Percentiles rank a stretch among this genome's conserved stretches.
Conservation (phyloP, 2,113 vertebrate species). For the Progne subis region DNA sequence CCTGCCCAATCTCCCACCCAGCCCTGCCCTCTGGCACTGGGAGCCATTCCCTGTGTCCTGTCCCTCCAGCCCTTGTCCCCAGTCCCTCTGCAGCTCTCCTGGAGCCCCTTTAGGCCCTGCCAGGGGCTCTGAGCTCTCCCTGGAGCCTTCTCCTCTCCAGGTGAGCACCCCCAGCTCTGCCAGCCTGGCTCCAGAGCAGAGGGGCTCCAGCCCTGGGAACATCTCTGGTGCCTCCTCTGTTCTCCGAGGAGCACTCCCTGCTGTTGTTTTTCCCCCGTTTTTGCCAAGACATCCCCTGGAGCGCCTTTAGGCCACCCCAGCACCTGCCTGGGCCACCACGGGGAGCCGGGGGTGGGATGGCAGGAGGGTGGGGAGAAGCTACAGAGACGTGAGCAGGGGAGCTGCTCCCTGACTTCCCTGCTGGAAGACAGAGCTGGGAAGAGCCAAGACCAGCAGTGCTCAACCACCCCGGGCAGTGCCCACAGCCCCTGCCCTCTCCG, state of each 20-base stretch:
- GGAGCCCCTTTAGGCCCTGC: neutral
- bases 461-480: rapidly evolving
- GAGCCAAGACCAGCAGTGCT: neutral
- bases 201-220: neutral
- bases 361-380: neutral
- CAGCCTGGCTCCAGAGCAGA: neutral
- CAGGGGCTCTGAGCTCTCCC: neutral
- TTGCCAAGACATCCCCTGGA: neutral
- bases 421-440: neutral
- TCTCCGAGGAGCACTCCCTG: neutral
- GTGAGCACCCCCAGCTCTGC: neutral
- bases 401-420: neutral
- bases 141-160: neutral
- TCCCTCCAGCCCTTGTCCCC: neutral
- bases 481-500: rapidly evolving
- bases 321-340: neutral
- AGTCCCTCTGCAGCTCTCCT: neutral
- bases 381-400: neutral
- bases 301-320: neutral
- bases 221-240: rapidly evolving
- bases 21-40: neutral
- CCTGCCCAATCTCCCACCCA: neutral
- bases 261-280: neutral
- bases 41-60: neutral
- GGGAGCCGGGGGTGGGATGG: too few relatives aligned